phyloP scores from a whole-genome alignment of 2,797 vertebrate species.

The Tapera naevia region DNA sequence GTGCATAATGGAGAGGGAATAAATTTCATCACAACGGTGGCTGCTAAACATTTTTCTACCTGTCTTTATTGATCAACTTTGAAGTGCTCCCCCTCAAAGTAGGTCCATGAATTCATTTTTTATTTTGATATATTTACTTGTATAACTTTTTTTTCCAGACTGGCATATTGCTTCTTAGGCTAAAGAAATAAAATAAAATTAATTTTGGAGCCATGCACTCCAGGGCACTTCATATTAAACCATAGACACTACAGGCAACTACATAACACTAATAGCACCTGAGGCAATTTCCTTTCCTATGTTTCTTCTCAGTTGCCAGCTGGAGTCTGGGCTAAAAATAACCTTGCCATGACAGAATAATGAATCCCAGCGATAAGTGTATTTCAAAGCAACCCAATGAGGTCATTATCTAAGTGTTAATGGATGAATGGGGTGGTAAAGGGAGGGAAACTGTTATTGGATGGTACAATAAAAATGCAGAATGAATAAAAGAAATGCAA shows the following conservation, averaged over 20 bases:
- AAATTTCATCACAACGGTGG: background rate
- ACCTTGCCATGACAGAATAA: slow-evolving; percentile 46
- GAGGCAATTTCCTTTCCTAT: slow-evolving; percentile 49
- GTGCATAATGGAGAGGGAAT: background rate
- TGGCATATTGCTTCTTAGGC: slow-evolving; percentile 3
- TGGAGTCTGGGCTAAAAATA: slow-evolving; percentile 60
- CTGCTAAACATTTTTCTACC: background rate
- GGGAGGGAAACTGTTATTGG: background rate
- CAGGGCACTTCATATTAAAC: slow-evolving; percentile 26
- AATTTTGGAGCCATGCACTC: slow-evolving; percentile 33
- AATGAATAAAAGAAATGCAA: background rate
- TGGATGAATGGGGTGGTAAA: slow-evolving; percentile 30
- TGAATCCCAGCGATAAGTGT: slow-evolving; percentile 42
- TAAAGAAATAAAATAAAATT: slow-evolving; percentile 28
- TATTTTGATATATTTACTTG: background rate
- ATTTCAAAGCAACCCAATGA: background rate
- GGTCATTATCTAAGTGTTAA: slow-evolving; percentile 48
- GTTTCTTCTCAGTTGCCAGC: slow-evolving; percentile 48
- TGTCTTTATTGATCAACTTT: background rate
- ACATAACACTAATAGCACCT: slow-evolving; percentile 54
- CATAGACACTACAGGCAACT: slow-evolving; percentile 37
- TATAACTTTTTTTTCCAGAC: background rate
- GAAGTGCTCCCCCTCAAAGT: background rate
- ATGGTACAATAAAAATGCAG: slow-evolving; percentile 19
- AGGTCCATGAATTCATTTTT: background rate